Percentiles rank a stretch among this genome's conserved stretches.
Conservation (phyloP, 2,113 vertebrate genomes). For the Onychostoma macrolepis region DNA sequence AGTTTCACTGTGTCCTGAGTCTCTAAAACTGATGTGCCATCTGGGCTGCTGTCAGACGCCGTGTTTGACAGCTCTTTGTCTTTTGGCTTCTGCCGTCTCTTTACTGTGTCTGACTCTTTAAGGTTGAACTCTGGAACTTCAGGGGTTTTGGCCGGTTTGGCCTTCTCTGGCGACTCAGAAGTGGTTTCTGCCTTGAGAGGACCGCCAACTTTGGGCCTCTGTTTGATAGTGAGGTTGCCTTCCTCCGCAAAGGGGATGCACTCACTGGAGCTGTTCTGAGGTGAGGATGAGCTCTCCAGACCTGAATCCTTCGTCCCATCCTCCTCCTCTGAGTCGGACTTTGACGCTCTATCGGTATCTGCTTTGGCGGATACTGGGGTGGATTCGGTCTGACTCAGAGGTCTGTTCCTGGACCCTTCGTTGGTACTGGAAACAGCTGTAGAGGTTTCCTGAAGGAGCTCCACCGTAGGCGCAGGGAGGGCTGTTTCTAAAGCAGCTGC, state of each 20-base stretch:
- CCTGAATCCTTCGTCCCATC: conserved; percentile 50
- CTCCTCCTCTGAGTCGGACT: conserved; percentile 86
- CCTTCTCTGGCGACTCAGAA: conserved; percentile 58
- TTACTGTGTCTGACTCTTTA: conserved; percentile 94
- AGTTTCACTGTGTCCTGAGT: conserved; percentile 49
- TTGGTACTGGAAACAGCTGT: not conserved
- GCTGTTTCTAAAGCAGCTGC: conserved; percentile 68
- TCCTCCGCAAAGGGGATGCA: conserved; percentile 97
- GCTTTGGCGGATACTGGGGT: conserved; percentile 31
- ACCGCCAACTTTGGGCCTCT: conserved; percentile 86
- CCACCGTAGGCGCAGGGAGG: rapidly evolving
- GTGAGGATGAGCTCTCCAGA: conserved; percentile 70
- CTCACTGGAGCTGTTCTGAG: conserved; percentile 92
- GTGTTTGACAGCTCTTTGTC: conserved; percentile 79
- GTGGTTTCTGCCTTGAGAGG: conserved; percentile 66
- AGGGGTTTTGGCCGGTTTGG: conserved; percentile 15
- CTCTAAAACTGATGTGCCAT: not conserved
- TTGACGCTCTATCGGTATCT: conserved; percentile 57
- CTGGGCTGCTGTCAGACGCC: conserved; percentile 67
- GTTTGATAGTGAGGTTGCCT: conserved; percentile 96
- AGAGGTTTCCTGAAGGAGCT: not conserved
- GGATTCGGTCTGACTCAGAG: conserved; percentile 77
- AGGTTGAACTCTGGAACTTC: conserved; percentile 89
- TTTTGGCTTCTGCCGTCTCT: conserved; percentile 86
- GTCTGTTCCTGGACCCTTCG: conserved; percentile 72